Evolutionary conservation across 2,888 invertebrate genomes (phyloP).

Genomic region (Rhagium mordax): DNA sequence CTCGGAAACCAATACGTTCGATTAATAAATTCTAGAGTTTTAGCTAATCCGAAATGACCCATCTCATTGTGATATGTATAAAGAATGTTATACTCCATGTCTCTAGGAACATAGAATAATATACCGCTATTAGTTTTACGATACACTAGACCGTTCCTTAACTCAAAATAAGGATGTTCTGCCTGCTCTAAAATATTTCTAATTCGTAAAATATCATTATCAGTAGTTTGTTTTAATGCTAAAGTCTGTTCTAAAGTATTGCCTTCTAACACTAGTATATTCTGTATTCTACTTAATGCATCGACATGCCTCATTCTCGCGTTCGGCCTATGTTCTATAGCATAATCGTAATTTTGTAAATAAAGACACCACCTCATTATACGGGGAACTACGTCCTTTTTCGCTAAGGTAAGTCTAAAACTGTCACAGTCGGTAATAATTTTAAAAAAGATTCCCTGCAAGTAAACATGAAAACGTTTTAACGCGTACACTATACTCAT

Average conservation of each 20-base stretch:
- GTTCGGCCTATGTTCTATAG: too few species aligned
- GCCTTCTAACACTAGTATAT: too few species aligned
- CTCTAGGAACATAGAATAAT: slow-evolving; percentile 11
- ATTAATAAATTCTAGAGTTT: neutral
- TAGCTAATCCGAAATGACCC: slow-evolving; percentile 7
- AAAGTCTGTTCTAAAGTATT: slow-evolving; percentile 1
- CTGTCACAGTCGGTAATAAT: too few species aligned
- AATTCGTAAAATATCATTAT: neutral
- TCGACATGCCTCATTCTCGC: slow-evolving; percentile 59
- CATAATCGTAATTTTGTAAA: too few species aligned
- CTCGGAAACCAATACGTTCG: slow-evolving; percentile 37
- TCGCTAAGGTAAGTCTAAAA: too few species aligned
- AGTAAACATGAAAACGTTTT: slow-evolving; percentile 54
- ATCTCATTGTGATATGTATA: slow-evolving; percentile 12
- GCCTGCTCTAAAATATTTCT: neutral
- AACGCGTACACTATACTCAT: slow-evolving; percentile 54
- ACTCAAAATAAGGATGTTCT: neutral
- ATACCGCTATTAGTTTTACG: neutral
- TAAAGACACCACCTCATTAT: slow-evolving; percentile 57
- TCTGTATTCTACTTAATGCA: neutral
- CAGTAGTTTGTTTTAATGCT: neutral
- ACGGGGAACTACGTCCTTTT: slow-evolving; percentile 59
- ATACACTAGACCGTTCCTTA: slow-evolving; percentile 3
- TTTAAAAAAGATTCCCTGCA: slow-evolving; percentile 56
- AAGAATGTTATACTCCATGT: slow-evolving; percentile 1